Percentiles rank a stretch among this genome's conserved stretches.
Evolutionary conservation across 2,797 vertebrate genomes (phyloP).

Genomic region (Phylloscopus collybita): DNA sequence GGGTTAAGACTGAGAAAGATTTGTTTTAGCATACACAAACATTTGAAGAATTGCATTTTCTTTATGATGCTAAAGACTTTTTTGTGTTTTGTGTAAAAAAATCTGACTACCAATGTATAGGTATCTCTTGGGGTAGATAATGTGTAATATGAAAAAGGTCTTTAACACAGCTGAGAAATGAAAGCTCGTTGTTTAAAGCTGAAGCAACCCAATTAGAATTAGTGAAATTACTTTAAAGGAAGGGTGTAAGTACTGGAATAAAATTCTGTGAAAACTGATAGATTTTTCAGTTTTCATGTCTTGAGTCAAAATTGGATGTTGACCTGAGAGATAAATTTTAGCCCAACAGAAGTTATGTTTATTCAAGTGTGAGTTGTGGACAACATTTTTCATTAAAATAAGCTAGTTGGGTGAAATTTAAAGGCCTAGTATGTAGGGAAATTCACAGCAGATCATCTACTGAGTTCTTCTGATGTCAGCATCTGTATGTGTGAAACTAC

Average conservation of each 20-base stretch:
- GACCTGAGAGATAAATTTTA: background rate
- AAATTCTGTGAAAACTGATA: background rate
- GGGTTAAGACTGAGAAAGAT: background rate
- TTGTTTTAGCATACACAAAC: background rate
- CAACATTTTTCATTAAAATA: background rate
- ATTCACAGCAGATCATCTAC: background rate
- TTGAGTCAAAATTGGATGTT: background rate
- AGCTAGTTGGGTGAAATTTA: background rate
- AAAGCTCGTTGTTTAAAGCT: background rate
- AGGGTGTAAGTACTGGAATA: background rate
- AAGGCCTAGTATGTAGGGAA: background rate
- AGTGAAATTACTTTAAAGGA: background rate
- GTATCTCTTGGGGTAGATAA: background rate
- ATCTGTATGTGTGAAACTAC: background rate
- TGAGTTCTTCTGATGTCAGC: background rate
- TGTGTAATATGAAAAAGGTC: fast-evolving
- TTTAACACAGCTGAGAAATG: background rate
- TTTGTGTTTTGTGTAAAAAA: background rate
- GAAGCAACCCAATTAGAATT: background rate
- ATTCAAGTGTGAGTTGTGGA: background rate
- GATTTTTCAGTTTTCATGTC: background rate
- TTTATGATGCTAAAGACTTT: background rate
- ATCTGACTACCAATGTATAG: background rate
- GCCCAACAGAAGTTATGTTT: background rate
- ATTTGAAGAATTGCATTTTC: background rate